A percentile compares a stretch with the other conserved stretches of the same genome.
These are phyloP conservation scores for Trissolcus japonicus DNA, from an alignment of 2,888 invertebrate species.

Conservation along the genomic window DNA sequence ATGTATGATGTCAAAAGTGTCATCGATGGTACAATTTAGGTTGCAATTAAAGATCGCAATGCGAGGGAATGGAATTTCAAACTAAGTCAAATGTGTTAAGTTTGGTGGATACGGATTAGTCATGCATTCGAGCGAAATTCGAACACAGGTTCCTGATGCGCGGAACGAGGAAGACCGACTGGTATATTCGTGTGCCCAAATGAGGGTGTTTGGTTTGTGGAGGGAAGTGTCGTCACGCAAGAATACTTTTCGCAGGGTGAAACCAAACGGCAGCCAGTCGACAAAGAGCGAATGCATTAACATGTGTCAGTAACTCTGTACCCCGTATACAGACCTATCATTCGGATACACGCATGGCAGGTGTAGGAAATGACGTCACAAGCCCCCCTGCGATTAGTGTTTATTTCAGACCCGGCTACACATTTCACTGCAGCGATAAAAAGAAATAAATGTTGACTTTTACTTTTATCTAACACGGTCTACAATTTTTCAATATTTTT, in stretches of 20 bases:
- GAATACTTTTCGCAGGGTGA: slow-evolving; percentile 64
- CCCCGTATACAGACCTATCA: slow-evolving; percentile 67
- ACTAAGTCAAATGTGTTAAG: slow-evolving; percentile 25
- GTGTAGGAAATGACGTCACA: slow-evolving; percentile 75
- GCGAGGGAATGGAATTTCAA: not conserved
- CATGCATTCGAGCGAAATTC: slow-evolving; percentile 23
- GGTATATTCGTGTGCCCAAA: slow-evolving; percentile 42
- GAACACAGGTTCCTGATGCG: slow-evolving; percentile 19
- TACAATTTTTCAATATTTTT: too few species aligned
- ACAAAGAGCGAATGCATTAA: slow-evolving; percentile 56
- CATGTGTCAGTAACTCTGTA: slow-evolving; percentile 63
- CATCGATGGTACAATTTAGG: slow-evolving; percentile 1
- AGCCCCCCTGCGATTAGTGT: slow-evolving; percentile 60
- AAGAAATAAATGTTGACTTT: too few species aligned
- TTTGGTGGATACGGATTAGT: slow-evolving; percentile 12
- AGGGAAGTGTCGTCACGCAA: slow-evolving; percentile 69
- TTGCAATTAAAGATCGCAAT: slow-evolving; percentile 1
- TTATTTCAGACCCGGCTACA: slow-evolving; percentile 33
- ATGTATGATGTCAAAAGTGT: too few species aligned
- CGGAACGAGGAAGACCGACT: slow-evolving; percentile 29
- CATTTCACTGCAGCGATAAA: too few species aligned
- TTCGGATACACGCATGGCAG: slow-evolving; percentile 75
- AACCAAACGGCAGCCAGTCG: slow-evolving; percentile 61
- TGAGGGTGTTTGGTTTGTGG: slow-evolving; percentile 53
- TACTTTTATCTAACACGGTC: too few species aligned